Base-by-base conservation (phyloP, 2,888 invertebrate species). In the Coremacera marginata region DNA sequence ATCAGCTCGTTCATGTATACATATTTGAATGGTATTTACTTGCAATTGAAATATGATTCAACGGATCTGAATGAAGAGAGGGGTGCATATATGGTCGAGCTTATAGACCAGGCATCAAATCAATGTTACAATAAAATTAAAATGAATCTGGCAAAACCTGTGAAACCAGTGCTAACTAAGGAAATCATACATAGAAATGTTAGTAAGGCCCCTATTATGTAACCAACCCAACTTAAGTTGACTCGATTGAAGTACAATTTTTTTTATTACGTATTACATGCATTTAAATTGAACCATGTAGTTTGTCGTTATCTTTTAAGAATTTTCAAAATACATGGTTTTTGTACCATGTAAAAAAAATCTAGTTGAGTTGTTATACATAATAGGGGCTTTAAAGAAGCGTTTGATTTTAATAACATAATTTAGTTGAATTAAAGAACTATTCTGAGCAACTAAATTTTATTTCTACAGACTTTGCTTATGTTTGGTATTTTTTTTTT, bases 81-180 rank as follows among this genome's bases (percentile, higher is more conserved):
- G 55, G 80, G 83, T 9, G 78, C 87, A 37, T 82, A 84, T 62
- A 76, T 80, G 1, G 87, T 84, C 0, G 82, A 86, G 49, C 80
- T 89, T 1, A 81, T 85, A 27, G 85, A 88, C 67, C 80, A 75
- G 8, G 77, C 79, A 7, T 80, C 82, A 0, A 84, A 86, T 77
- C 82, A 84, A 37, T 85, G 81, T 71, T 76, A 86, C 5, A 89
- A 89, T 73, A 84, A 87, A 52, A 80, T 82, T 16, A 80, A 89
- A 22, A 78, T 79, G 9, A 82, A 83, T 1, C 76, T 88, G 5
- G 19, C 81, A 9, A 83, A 80, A 8, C 84, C 86, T 0, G 75
- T 80, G 0, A 82, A 84, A n/a, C 86, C 88, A 2, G 19, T 55
- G 0, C 34, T 82, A 1, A 71, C 76, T 1, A 77, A 84, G 0